Evolutionary conservation across 2,888 invertebrate species (phyloP).

Genomic region (Philonicus albiceps): DNA sequence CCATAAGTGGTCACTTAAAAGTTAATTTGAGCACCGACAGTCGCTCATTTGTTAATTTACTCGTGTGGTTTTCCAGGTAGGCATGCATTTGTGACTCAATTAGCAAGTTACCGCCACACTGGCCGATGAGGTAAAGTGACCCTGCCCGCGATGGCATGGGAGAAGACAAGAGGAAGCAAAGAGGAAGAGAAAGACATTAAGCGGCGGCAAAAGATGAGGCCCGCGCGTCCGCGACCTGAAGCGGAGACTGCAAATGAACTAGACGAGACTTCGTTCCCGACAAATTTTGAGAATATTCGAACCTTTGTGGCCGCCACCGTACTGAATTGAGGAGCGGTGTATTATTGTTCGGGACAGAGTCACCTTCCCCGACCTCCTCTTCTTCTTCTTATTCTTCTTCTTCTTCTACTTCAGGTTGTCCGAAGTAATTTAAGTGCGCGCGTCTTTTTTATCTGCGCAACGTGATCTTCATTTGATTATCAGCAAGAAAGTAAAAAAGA

Average conservation of each 20-base stretch:
- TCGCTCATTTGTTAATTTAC: constrained; percentile 35
- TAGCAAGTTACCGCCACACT: neutral
- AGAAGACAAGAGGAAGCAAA: neutral
- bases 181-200: constrained; percentile 38
- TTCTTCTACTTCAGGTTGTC: neutral
- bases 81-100: constrained; percentile 29
- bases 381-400: neutral
- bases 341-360: neutral
- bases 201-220: neutral
- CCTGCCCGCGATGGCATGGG: neutral
- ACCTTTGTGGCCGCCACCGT: neutral
- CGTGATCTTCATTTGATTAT: constrained; percentile 41
- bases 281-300: constrained; percentile 11
- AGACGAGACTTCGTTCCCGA: constrained; percentile 8
- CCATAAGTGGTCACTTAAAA: constrained; percentile 38
- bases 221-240: neutral
- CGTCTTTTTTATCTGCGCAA: constrained; percentile 37
- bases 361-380: neutral
- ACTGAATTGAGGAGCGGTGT: neutral
- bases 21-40: constrained; percentile 24
- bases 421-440: constrained; percentile 24
- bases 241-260: constrained; percentile 29
- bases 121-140: neutral
- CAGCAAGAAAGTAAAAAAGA: constrained; percentile 1
- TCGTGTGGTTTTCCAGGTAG: constrained; percentile 22